Base-by-base conservation (phyloP, 2,113 vertebrate genomes). In the Clarias batrachus region DNA sequence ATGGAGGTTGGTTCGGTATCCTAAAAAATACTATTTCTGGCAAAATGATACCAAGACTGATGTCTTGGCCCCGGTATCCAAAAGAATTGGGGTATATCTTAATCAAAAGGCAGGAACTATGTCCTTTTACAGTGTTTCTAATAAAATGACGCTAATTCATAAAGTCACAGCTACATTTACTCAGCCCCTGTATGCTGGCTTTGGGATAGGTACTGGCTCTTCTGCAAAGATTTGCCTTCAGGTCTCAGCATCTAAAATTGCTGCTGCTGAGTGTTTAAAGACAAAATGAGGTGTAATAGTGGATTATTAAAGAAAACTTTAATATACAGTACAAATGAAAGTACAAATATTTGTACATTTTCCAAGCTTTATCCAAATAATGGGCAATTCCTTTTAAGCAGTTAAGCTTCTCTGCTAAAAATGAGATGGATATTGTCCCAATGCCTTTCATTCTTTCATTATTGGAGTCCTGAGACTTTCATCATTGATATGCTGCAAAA, bases 111-210 rank as follows among this genome's bases (percentile, higher is more conserved):
- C 84, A 0, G 95, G 95, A 12, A 52, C 82, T 48, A 93, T 96
- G 14, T 92, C 93, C 77, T 96, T 96, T 91, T 96, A 96, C 0
- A 93, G 94, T 76, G 88, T 96, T 0, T 94, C 94, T 56, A 56
- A 83, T 14, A 91, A 93, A 23, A 81, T 62, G n/a, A 87, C 33
- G 0, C 90, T 89, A 25, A 63, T 87, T 84, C 82, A 87, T 85
- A 87, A 85, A 80, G 70, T 85, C 3, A 48, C 70, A 52, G 33
- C 21, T 1, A 27, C 23, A 30, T 85, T 85, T 54, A 82, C 70
- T 17, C 59, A 30, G 41, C 84, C 87, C 30, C 71, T 88, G 48
- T 88, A 85, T 82, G n/a, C 80, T 66, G 87, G 87, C 7, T 88
- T 88, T 77, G 84, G 84, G n/a, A 52, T 85, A 23, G 60, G 70